Conservation (phyloP, 1,140 invertebrate species). For the Drosophila subobscura region DNA sequence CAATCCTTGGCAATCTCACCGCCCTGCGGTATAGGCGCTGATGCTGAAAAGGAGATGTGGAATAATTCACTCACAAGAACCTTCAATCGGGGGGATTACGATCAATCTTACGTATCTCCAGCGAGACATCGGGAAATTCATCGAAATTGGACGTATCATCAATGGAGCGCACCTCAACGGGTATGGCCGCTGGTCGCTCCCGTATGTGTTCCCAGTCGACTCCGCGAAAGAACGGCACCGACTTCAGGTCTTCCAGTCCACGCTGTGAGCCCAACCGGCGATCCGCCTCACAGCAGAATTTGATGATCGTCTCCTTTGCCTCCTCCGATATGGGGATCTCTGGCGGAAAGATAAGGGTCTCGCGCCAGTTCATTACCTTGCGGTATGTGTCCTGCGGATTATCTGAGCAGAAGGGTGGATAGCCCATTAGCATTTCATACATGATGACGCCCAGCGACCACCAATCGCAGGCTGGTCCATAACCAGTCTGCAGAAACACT, state of each 20-base stretch:
- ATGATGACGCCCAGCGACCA: conserved; percentile 99
- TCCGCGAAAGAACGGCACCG: conserved; percentile 94
- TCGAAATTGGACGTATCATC: conserved; percentile 99
- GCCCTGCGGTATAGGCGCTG: conserved; percentile 91
- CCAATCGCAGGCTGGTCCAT: conserved; percentile 98
- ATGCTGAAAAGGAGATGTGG: conserved; percentile 85
- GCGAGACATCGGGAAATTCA: conserved; percentile 99
- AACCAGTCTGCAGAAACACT: conserved; percentile 97
- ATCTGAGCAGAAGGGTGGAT: conserved; percentile 99
- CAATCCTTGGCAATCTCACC: conserved; percentile 97
- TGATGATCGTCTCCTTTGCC: conserved; percentile 92
- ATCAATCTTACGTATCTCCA: conserved; percentile 96
- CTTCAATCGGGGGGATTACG: no score
- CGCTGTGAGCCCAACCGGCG: conserved; percentile 94
- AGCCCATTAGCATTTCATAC: conserved; percentile 99
- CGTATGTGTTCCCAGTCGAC: conserved; percentile 98
- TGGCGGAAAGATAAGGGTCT: conserved; percentile 98
- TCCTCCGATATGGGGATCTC: conserved; percentile 99
- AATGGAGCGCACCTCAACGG: conserved; percentile 96
- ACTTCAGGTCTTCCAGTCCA: conserved; percentile 94
- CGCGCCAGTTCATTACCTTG: conserved; percentile 99
- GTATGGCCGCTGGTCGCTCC: conserved; percentile 98
- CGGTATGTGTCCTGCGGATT: conserved; percentile 99
- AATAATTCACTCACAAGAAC: neutral
- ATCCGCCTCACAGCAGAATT: conserved; percentile 98